Evolutionary conservation across 2,888 invertebrate species (phyloP), one percentile per base, ranked within the genome.

Genomic region (Odontothrips loti): DNA sequence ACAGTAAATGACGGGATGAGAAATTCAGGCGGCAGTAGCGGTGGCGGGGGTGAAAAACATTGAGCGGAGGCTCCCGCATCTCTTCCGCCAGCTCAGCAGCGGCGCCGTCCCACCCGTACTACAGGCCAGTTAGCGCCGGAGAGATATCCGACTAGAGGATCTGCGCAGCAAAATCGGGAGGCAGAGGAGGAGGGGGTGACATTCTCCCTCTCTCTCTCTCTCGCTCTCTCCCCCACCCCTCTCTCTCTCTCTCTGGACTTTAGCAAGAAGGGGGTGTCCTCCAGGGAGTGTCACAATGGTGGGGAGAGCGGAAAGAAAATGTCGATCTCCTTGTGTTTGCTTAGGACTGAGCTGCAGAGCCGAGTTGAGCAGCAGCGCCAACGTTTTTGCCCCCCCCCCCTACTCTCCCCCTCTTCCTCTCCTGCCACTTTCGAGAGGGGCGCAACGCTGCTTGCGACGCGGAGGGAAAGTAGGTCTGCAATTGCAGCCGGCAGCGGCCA

Each of bases 251-350:
- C 34, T 4, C 34, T 43, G 34, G 34, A 43, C 34, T 43, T 43
- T 43, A 12, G 58, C 20, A n/a, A 17, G 15, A 58, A 17, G 58
- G 27, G 68, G 23, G 12, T 23, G 68, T 43, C 27, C 68, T 10
- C 68, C 68, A 27, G 68, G 68, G 68, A 75, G 68, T 75, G 68
- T 75, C 68, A 75, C 68, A 75, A 75, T 75, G 68, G 68, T 27
- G 68, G 12, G 27, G 68, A 75, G 68, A 75, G 23, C 68, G 68
- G 27, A 75, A 75, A 75, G 68, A 75, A 75, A 75, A 75, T 75
- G 68, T 75, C 68, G 68, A 75, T 75, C 68, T 75, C 68, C 68
- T 75, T 75, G 68, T 75, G 68, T 75, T 75, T 75, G 68, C 68
- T 75, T 75, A 75, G 68, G 68, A 75, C 68, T 58, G 58, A 58